Percentiles rank a stretch among this genome's conserved stretches.
phyloP scores from a whole-genome alignment of 2,113 vertebrate species.

The Zapus hudsonius region DNA sequence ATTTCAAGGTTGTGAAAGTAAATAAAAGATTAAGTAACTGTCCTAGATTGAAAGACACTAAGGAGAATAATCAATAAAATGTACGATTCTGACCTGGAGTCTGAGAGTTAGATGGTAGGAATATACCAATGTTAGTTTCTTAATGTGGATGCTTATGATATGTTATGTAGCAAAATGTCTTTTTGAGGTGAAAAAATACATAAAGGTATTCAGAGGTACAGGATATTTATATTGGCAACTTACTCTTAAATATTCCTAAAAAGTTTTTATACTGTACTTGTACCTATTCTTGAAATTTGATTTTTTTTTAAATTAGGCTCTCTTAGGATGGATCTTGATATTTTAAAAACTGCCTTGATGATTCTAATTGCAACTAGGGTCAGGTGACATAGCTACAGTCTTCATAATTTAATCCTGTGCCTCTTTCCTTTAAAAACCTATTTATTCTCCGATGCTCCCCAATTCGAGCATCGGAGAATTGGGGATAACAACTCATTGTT shows the following conservation, averaged over 20 bases:
- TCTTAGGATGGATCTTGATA: too few relatives aligned
- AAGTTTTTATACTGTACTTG: background rate
- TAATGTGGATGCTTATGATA: background rate
- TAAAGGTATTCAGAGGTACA: background rate
- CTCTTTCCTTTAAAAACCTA: background rate
- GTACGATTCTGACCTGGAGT: background rate
- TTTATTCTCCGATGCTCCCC: too few relatives aligned
- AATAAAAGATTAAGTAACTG: background rate
- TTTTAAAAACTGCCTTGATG: background rate
- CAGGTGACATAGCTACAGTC: background rate
- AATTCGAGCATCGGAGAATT: too few relatives aligned
- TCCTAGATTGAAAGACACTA: background rate
- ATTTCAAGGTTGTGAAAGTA: background rate
- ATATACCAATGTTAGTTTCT: background rate
- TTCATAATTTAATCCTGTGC: background rate
- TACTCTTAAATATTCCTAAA: background rate
- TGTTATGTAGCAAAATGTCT: background rate
- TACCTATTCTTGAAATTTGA: background rate
- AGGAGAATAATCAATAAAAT: background rate
- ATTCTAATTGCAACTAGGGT: background rate
- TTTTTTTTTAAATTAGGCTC: background rate
- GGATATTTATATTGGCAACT: background rate
- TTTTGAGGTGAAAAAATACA: background rate
- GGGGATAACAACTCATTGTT: too few relatives aligned
- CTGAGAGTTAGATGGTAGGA: too few relatives aligned